Evolutionary conservation across 2,888 invertebrate species (phyloP), one percentile per base, ranked within the genome.

Genomic region (Pristionchus mayeri): DNA sequence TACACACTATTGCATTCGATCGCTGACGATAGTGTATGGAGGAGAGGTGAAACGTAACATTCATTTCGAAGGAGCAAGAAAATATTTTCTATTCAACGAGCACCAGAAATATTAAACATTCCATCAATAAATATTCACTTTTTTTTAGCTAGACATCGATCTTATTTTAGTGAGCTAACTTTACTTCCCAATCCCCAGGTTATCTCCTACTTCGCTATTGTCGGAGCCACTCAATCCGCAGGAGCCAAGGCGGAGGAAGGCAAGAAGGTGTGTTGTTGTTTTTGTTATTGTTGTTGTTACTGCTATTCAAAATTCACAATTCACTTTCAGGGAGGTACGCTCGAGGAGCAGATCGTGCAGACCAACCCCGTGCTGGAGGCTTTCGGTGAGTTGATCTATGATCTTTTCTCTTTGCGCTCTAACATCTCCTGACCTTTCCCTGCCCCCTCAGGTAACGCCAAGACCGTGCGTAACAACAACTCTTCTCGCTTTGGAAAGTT

Each of bases 401-500:
- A n/a, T 63, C 60, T 63, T 63, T 63, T 44, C 44, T 44, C 44
- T 44, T 6, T 44, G 13, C 11, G 6, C 11, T 24, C n/a, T 75
- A n/a, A n/a, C n/a, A n/a, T 75, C 24, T 40, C 16, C 27, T 2
- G 3, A 13, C 40, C 27, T 27, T 3, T 48, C 60, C 3, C 37
- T 30, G n/a, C 24, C 54, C 37, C 13, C 21, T 84, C 78, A 85
- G 90, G 91, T 85, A 98, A 98, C 95, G 98, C 98, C 94, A 98
- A 98, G 96, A 98, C 98, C 94, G 97, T 97, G 94, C 97, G 98
- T 96, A 99, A 99, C 95, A 98, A 99, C 95, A 99, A 99, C 96
- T 98, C 98, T 89, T 99, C 98, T 91, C 97, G 98, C 96, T 99
- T 99, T 96, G 98, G 98, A 96, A 99, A 99, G 96, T 99, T 99